Base-by-base conservation (phyloP, 2,888 invertebrate species). In the Elmis aenea region DNA sequence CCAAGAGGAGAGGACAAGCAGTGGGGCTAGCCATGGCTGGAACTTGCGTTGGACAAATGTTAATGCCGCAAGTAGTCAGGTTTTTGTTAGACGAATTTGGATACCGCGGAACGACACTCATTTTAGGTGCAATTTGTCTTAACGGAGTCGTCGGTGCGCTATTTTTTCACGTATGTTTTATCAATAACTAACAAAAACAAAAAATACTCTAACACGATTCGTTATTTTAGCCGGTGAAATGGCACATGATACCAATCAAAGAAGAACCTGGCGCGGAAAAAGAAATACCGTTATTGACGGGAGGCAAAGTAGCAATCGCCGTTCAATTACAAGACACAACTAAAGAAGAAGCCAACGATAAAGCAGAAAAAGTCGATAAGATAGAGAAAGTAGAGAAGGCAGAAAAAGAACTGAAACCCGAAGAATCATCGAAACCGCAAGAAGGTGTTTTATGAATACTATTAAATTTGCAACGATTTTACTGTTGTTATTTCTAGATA, bases 21-120 rank as follows among this genome's bases (percentile, higher is more conserved):
- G 83, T 85, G 33, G 85, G 85, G 2, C 68, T 85, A 15, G 79
- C 84, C 0, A 75, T 85, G 68, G 83, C 83, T 13, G 85, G 85
- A 35, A 83, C 85, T 45, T 83, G 85, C 40, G 64, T 84, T 13
- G 85, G 85, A 2, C 83, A 85, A 61, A 81, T 83, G 62, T 59
- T 83, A 41, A 79, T 85, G 74, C 85, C 85, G 2, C 82, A 81
- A 55, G 68, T 83, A 47, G 79, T 85, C 36, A 71, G 78, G 26
- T 73, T 75, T 54, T 72, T 84, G 27, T 62, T 84, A 44, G 76
- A 77, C 46, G 68, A 74, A 49, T 83, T 77, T 61, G 79, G 79
- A 27, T 85, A 77, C 59, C 71, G 68, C 48, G 75, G 75, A 18
- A 77, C 85, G 1, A 76, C 81, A 23, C 57, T 83, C 39, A 71